A percentile compares a stretch with the other conserved stretches of the same genome.
These are phyloP conservation scores for Rousettus leschenaultii DNA, from an alignment of 2,113 vertebrate genomes.

Conservation along the genomic window DNA sequence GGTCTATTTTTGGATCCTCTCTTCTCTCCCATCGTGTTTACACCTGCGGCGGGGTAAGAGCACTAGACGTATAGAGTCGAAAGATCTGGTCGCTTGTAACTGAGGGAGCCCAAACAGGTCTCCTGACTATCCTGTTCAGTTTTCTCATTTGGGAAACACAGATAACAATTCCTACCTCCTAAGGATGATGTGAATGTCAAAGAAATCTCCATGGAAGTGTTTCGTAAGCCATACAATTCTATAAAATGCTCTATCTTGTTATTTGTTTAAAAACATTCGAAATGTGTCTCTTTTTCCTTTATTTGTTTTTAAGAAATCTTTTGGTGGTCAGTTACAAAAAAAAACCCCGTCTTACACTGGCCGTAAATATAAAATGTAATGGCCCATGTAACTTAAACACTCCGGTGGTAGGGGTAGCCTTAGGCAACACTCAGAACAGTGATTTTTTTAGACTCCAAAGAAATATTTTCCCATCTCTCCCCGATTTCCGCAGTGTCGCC, in stretches of 20 bases:
- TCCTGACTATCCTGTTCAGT: background rate
- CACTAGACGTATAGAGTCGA: background rate
- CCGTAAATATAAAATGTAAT: slow-evolving; percentile 50
- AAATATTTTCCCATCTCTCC: background rate
- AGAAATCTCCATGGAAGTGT: background rate
- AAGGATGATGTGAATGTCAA: background rate
- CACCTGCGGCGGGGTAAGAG: background rate
- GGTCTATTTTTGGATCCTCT: slow-evolving; percentile 12
- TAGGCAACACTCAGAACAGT: background rate
- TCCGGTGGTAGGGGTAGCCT: background rate
- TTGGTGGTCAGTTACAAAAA: background rate
- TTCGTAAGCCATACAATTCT: background rate
- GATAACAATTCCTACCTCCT: background rate
- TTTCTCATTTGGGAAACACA: background rate
- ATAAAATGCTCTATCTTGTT: background rate
- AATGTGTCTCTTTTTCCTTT: background rate
- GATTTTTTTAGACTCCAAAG: background rate
- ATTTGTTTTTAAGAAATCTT: slow-evolving; percentile 14
- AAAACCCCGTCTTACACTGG: background rate
- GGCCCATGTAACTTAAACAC: background rate
- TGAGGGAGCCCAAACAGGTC: background rate
- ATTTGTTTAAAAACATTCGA: background rate
- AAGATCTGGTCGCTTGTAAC: background rate
- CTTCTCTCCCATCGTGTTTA: background rate
- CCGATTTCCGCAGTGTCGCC: background rate